Conservation (phyloP, 53 echinoderm and acorn worm species). For the Astropecten irregularis region DNA sequence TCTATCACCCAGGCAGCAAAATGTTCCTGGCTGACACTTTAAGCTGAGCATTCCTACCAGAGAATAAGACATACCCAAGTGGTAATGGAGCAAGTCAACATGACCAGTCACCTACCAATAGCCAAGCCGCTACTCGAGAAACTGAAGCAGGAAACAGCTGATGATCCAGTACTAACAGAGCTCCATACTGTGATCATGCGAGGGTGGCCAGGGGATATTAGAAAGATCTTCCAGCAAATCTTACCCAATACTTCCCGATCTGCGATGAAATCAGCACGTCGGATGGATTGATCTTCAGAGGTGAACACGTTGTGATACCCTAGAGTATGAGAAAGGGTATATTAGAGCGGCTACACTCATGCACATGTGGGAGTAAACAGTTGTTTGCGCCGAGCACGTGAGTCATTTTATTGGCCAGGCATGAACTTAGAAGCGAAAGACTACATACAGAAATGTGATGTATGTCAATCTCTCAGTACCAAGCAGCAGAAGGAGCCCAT, state of each 20-base stretch:
- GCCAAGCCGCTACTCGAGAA: too few relatives aligned
- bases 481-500: too few relatives aligned
- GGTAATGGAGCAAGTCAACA: conserved; percentile 50
- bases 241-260: too few relatives aligned
- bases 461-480: too few relatives aligned
- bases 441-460: too few relatives aligned
- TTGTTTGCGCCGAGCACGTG: too few relatives aligned
- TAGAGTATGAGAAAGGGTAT: conserved; percentile 38
- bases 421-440: too few relatives aligned
- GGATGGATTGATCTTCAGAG: conserved; percentile 55
- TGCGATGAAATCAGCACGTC: too few relatives aligned
- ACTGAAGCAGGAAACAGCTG: not conserved
- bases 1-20: too few relatives aligned
- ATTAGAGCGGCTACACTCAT: conserved; percentile 35
- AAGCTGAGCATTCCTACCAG: conserved; percentile 49
- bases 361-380: conserved; percentile 51
- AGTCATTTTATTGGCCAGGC: too few relatives aligned
- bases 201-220: too few relatives aligned
- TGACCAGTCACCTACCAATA: conserved; percentile 49
- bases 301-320: conserved; percentile 53
- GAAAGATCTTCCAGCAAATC: conserved; percentile 53
- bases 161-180: not conserved
- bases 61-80: not conserved
- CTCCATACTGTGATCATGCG: conserved; percentile 66
- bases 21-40: too few relatives aligned